Evolutionary conservation across 1,140 invertebrate genomes (phyloP).

Genomic region (Penaeus japonicus): DNA sequence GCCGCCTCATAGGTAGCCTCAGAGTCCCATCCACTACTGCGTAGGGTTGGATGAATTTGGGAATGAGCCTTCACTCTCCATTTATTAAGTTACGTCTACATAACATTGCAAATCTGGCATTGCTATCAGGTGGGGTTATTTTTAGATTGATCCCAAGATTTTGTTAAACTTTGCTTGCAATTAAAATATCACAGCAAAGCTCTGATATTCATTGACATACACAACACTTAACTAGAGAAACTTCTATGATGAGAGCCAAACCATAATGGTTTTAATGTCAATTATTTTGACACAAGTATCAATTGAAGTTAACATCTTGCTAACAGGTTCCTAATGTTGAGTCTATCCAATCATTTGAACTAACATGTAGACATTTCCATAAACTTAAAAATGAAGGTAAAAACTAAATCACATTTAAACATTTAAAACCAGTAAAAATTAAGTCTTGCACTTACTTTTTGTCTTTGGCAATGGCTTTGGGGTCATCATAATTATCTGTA

Average conservation of each 20-base stretch:
- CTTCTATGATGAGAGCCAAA: no score
- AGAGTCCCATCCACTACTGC: conserved; percentile 25
- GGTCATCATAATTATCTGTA: conserved; percentile 58
- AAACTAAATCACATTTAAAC: conserved; percentile 22
- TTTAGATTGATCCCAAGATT: no score
- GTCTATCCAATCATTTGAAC: neutral
- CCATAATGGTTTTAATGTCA: no score
- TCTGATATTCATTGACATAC: no score
- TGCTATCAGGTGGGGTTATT: no score
- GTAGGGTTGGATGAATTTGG: neutral
- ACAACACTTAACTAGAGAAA: no score
- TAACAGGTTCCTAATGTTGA: neutral
- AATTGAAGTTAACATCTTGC: neutral
- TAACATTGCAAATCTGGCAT: no score
- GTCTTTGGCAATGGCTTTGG: conserved; percentile 65
- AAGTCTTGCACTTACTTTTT: conserved; percentile 62
- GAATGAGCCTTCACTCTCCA: neutral
- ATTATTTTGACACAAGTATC: no score
- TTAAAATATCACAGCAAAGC: no score
- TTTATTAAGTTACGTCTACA: neutral
- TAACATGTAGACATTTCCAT: neutral
- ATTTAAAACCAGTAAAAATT: conserved; percentile 60
- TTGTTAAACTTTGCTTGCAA: no score
- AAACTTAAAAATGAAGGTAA: neutral
- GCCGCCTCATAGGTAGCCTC: conserved; percentile 44